Evolutionary conservation across 2,888 invertebrate genomes (phyloP).

Genomic region (Stenolophus ochropezus): DNA sequence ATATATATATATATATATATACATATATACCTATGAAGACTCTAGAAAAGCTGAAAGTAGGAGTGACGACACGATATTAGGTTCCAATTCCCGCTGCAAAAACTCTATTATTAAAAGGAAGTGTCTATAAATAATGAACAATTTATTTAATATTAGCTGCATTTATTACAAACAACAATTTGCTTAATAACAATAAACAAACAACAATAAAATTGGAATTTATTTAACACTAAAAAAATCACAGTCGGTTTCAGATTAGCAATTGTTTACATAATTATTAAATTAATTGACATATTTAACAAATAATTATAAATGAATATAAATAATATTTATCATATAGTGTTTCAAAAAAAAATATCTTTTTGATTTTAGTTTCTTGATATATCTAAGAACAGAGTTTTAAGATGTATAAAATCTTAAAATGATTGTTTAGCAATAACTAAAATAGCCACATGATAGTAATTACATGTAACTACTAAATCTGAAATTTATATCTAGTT

Average conservation of each 20-base stretch:
- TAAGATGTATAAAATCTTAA: slow-evolving; percentile 55
- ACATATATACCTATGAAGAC: no score
- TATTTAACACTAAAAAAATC: slow-evolving; percentile 43
- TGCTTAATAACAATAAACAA: slow-evolving; percentile 55
- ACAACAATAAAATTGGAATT: slow-evolving; percentile 44
- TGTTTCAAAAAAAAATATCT: neutral
- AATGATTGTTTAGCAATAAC: slow-evolving; percentile 57
- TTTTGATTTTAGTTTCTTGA: slow-evolving; percentile 14
- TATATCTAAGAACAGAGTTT: slow-evolving; percentile 49
- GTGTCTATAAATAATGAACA: no score
- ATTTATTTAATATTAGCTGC: slow-evolving; percentile 27
- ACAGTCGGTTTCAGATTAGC: slow-evolving; percentile 47
- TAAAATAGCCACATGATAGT: neutral
- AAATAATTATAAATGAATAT: neutral
- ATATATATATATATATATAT: no score
- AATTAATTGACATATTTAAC: neutral
- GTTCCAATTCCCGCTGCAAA: no score
- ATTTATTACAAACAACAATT: slow-evolving; percentile 56
- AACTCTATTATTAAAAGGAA: no score
- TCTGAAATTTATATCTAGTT: slow-evolving; percentile 10
- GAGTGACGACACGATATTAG: no score
- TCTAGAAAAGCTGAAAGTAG: no score
- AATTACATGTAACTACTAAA: slow-evolving; percentile 14
- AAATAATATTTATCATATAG: neutral
- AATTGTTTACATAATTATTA: neutral